phyloP scores from a whole-genome alignment of 2,797 vertebrate genomes.

The Luscinia luscinia region DNA sequence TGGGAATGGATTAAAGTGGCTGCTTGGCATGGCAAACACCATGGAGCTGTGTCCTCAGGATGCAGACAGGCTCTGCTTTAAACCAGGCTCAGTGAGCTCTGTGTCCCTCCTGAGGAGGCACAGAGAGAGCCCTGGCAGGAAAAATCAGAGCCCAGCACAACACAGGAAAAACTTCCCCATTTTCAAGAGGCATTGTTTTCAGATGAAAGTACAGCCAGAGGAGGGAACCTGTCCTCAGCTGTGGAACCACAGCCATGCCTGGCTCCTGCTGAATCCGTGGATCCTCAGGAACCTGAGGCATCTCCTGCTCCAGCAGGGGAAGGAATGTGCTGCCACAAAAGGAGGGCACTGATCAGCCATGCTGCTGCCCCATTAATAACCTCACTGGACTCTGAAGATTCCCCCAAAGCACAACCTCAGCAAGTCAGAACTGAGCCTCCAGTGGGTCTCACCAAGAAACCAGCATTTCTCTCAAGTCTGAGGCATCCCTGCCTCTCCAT shows the following conservation, averaged over 20 bases:
- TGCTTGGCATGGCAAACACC: neutral
- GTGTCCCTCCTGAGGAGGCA: neutral
- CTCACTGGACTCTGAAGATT: neutral
- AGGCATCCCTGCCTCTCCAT: neutral
- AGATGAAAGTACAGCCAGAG: neutral
- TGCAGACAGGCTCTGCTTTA: neutral
- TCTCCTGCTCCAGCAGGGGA: neutral
- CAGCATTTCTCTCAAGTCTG: neutral
- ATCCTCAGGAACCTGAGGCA: rapidly evolving
- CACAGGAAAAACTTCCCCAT: neutral
- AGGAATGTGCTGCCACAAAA: neutral
- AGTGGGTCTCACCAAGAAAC: neutral
- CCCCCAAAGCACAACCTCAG: neutral
- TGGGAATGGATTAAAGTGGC: neutral
- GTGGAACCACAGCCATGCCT: neutral
- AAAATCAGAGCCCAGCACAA: neutral
- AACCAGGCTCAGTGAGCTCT: rapidly evolving
- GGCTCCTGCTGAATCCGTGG: rapidly evolving
- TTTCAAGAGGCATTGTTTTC: neutral
- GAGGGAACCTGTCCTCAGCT: neutral
- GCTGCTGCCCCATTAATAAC: neutral
- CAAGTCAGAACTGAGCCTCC: neutral
- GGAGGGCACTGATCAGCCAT: neutral
- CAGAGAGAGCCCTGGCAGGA: neutral
- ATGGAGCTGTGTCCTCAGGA: neutral